Base-by-base conservation (phyloP, 1,140 invertebrate species). In the Panagrolaimus sp. region DNA sequence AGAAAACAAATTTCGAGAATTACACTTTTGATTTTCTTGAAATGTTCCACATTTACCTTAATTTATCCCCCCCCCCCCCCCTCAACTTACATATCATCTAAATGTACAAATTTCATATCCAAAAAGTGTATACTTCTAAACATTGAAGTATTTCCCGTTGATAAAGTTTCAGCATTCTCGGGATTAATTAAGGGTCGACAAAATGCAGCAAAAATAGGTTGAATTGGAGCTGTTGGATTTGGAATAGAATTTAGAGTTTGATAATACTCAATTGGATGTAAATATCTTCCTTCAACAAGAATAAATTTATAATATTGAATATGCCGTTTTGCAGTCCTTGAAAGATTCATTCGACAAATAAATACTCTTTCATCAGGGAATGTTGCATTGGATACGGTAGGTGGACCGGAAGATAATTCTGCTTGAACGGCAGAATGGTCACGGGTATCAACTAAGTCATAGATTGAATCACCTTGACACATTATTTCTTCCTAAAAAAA, bases 101-200 rank as follows among this genome's bases (percentile, higher is more conserved):
- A 89, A 85, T 95, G 91, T 68, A 94, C 89, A 84, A 95, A 96
- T 85, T 92, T 94, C 93, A 98, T 96, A 85, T 97, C 94, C 90
- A 97, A 93, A 68, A 91, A 90, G 83, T 97, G 94, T 70, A 96
- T 91, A 32, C 92, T 91, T 75, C 93, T 94, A 85, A 97, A 98
- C 47, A 97, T 92, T 85, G 93, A 93, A 65, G 94, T 97, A 81
- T 93, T 93, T 73, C 94, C 94, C 84, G 94, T 92, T 21, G 95
- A 91, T 48, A 95, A 90, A 85, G 91, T 94, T 71, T 88, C 87
- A 73, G 94, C 88, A 26, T 94, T 96, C 85, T 97, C 94, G 3
- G 94, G 94, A 88, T 96, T 94, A 64, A 96, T 93, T n/a, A 98
- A 89, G n/a, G 95, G 95, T n/a, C 92, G 93, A 85, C 95, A 98